Percentiles rank a stretch among this genome's conserved stretches.
phyloP scores from a whole-genome alignment of 2,113 vertebrate genomes.

The Dromiciops gliroides region DNA sequence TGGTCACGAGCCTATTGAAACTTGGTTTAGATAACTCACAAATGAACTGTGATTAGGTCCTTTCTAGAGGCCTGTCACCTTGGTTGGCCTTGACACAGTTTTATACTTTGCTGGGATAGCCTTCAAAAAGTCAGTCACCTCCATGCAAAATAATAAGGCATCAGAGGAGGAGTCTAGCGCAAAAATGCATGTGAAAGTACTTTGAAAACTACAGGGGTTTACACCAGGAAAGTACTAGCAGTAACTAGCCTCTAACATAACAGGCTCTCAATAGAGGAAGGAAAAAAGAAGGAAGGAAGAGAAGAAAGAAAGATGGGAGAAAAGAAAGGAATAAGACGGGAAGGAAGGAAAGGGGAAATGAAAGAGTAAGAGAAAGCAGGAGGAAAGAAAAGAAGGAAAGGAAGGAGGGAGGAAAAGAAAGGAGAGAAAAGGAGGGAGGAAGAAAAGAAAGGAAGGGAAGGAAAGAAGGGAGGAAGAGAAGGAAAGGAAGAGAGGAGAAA shows the following conservation, averaged over 20 bases:
- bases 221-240: not conserved
- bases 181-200: not conserved
- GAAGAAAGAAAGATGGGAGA: not conserved
- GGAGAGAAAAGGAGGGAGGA: conserved; percentile 60
- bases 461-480: not conserved
- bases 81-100: not conserved
- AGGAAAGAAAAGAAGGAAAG: conserved; percentile 71
- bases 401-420: conserved; percentile 81
- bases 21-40: not conserved
- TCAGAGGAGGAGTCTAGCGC: not conserved
- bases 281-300: not conserved
- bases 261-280: not conserved
- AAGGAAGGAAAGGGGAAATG: not conserved
- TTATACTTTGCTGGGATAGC: not conserved
- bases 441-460: not conserved
- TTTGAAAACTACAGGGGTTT: not conserved
- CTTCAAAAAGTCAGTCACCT: not conserved
- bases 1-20: not conserved
- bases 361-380: not conserved
- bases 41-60: not conserved
- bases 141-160: not conserved
- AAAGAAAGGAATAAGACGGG: not conserved
- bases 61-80: not conserved
- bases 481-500: too few species aligned
- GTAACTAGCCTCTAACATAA: not conserved